Evolutionary conservation across 2,888 invertebrate species (phyloP), one percentile per base, ranked within the genome.

Genomic region (Oxyteleia sp.): DNA sequence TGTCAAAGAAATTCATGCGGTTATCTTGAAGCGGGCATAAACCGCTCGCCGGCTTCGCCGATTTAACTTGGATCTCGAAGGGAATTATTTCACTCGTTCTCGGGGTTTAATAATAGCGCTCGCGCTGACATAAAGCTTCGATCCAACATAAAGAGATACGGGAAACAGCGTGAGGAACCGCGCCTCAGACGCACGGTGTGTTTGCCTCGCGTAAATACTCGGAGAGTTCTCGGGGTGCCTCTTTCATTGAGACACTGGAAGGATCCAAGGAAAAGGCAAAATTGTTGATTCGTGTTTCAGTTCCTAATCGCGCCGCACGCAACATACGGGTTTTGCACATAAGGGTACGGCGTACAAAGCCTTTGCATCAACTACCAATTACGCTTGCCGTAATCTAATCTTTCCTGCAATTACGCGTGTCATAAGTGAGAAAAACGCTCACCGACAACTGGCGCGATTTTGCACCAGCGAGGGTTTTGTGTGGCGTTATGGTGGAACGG

Each of bases 181-280:
- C 79, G 66, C 76, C 61, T 82, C 82, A 86, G 81, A 76, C 78
- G 85, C 80, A 55, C 66, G 76, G 74, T 69, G 63, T 88, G 86
- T 89, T 88, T 89, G 87, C 85, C 57, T 11, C 23, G 63, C 64
- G 86, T 88, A 90, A 89, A 90, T 87, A 89, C 82, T 72, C 76
- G 32, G 53, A 63, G 68, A 76, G 82, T 74, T 78, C 26, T 20
- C 68, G 63, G 53, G 32, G 43, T 66, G 68, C 57, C 57, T 49
- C 76, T 59, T 63, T 76, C 57, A 71, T 66, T 51, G 59, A 51
- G 45, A 53, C 35, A 20, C 26, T 7, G 13, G 43, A 13, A 59
- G 55, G 47, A 23, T 78, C 69, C 20, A 68, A 75, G 66, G 76
- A 76, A 81, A 63, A 76, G 64, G 72, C 57, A 15, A 47, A 57